Evolutionary conservation across 1,140 invertebrate species (phyloP), one percentile per base, ranked within the genome.

Genomic region (Sycobia sp.): DNA sequence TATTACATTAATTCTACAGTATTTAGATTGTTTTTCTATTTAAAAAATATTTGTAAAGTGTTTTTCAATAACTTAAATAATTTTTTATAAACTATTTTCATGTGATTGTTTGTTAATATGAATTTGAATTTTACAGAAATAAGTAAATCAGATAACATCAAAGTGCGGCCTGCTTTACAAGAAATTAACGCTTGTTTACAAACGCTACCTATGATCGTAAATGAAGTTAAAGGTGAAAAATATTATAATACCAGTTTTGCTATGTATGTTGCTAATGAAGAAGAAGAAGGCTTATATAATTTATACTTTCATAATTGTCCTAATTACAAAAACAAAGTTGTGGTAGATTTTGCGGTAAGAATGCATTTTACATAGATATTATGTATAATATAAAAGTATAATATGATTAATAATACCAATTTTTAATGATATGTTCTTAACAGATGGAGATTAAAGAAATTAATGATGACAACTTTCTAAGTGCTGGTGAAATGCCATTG

Each of bases 401-500:
- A n/a, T n/a, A n/a, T n/a, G n/a, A n/a, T n/a, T n/a, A n/a, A n/a
- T n/a, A n/a, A n/a, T n/a, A 41, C 10, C 0, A 46, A 22, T 34
- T 2, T 58, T 14, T 36, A 7, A 43, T 4, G 8, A 20, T 43
- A 56, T 55, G 73, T 43, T 67, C 70, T 70, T 77, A 83, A 34
- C 71, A 95, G 91, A 87, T 96, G 68, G 86, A 91, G 76, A 92
- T 97, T 69, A 86, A 85, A 65, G 93, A 95, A 75, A 91, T 88
- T 63, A 97, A 97, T 75, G 84, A 85, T 51, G 87, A 89, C 23
- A 98, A 95, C 76, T 99, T 90, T 73, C 81, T 99, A 16, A 98
- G 96, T n/a, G 96, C 96, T 9, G 96, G 96, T 1, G 94, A 98
- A 81, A 96, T 98, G 87, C 96, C 96, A 0, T 82, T 98, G 43